A percentile compares a stretch with the other conserved stretches of the same genome.
phyloP scores from a whole-genome alignment of 2,888 invertebrate genomes.

The Heteropelma amictum region DNA sequence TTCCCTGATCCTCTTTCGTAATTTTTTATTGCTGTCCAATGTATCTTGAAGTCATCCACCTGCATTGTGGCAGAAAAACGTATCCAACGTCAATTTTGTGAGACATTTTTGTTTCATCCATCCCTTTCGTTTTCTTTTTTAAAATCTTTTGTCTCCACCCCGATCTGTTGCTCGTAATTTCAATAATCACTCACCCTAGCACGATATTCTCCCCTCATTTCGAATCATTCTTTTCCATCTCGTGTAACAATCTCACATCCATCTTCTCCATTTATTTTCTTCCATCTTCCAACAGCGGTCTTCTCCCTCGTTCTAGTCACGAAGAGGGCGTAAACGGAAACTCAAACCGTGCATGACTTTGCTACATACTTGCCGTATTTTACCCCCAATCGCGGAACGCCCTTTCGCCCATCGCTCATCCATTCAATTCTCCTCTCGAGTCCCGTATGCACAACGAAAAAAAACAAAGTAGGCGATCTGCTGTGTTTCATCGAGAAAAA shows the following conservation, averaged over 20 bases:
- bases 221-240: conserved; percentile 2
- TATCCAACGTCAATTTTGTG: too few species aligned
- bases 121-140: neutral
- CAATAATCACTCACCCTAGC: neutral
- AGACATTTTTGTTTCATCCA: neutral
- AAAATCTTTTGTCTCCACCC: neutral
- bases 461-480: too few species aligned
- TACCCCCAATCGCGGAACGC: conserved; percentile 33
- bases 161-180: neutral
- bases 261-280: neutral
- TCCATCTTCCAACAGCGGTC: conserved; percentile 21
- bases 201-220: conserved; percentile 13
- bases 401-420: neutral
- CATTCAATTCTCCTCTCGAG: conserved; percentile 15
- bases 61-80: too few species aligned
- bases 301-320: conserved; percentile 20
- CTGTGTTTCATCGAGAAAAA: neutral
- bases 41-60: too few species aligned
- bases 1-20: too few species aligned
- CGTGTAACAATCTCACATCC: too few species aligned
- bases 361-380: neutral
- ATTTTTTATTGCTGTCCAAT: too few species aligned
- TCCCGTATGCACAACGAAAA: too few species aligned
- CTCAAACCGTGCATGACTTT: conserved; percentile 52
- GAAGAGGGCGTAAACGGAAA: conserved; percentile 53